Base-by-base conservation (phyloP, 2,113 vertebrate species). In the Lathamus discolor region DNA sequence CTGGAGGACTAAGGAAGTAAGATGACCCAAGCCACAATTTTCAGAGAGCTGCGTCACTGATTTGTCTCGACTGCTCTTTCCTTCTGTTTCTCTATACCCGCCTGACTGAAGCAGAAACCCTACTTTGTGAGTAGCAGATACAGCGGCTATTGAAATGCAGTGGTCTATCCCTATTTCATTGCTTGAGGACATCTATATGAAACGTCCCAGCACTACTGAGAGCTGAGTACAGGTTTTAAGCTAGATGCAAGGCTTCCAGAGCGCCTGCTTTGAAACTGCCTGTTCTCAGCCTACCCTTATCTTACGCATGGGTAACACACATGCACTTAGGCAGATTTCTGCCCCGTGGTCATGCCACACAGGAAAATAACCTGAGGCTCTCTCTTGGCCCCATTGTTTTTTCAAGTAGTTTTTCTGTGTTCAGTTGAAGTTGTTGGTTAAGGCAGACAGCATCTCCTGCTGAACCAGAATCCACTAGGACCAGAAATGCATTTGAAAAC, bases 371-470 rank as follows among this genome's bases (percentile, higher is more conserved):
- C 35, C 31, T 33, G 55, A 84, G 49, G 61, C 74, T 81, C 24
- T 41, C 0, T 0, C 70, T 76, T 52, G 37, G 87, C 67, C 86
- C 52, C 17, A 4, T 44, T 93, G 4, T 17, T 57, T 52, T 74
- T 73, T 69, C 92, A 90, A 81, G 87, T 78, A 94, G 96, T 94
- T 96, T 95, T 97, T 94, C 94, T 92, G 92, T 94, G 75, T 85
- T 94, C 88, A 95, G 63, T 61, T 97, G 57, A 94, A 97, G 93
- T 46, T 86, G 29, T 74, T 95, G 70, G 87, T 90, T 95, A 94
- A 93, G 54, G 35, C 61, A 27, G 27, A 17, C 80, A 95, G 88
- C 80, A 44, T 79, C 10, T 70, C 76, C 69, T 85, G 88, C 84
- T 84, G 86, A 59, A 63, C 59, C 83, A 92, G 43, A 91, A 87